Evolutionary conservation across 2,888 invertebrate species (phyloP).

Genomic region (Atrina japonica): DNA sequence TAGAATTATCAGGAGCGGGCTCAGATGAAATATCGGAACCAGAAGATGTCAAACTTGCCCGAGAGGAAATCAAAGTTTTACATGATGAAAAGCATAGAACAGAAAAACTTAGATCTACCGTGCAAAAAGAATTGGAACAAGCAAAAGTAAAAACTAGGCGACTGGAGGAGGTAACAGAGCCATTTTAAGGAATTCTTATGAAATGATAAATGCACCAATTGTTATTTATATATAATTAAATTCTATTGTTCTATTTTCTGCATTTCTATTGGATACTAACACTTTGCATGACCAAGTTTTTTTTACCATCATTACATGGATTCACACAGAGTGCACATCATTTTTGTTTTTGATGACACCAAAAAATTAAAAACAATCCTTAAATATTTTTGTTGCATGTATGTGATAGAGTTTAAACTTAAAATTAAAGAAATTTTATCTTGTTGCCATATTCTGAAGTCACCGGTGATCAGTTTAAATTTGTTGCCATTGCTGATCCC

Average conservation of each 20-base stretch:
- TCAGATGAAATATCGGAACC: conserved; percentile 66
- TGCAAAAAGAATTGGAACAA: conserved; percentile 90
- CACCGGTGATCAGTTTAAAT: no score
- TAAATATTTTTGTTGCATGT: no score
- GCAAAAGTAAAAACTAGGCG: conserved; percentile 89
- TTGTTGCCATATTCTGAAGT: no score
- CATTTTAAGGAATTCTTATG: conserved; percentile 15
- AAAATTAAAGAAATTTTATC: no score
- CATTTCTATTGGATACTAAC: no score
- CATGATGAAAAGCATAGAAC: conserved; percentile 92
- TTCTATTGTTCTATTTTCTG: background rate
- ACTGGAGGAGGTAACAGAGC: conserved; percentile 88
- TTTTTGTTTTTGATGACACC: no score
- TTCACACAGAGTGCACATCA: no score
- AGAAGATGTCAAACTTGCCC: conserved; percentile 72
- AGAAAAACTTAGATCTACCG: conserved; percentile 87
- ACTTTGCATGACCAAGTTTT: no score
- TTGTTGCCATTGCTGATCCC: no score
- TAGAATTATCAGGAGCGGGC: conserved; percentile 61
- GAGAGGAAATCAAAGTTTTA: conserved; percentile 84
- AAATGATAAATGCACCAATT: background rate
- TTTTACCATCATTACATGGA: no score
- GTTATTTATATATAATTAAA: background rate
- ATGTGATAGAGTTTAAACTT: no score
- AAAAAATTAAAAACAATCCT: no score